Percentiles rank a stretch among this genome's conserved stretches.
These are phyloP conservation scores for Paracyclopina nana DNA, from an alignment of 1,140 invertebrate genomes.

Conservation along the genomic window DNA sequence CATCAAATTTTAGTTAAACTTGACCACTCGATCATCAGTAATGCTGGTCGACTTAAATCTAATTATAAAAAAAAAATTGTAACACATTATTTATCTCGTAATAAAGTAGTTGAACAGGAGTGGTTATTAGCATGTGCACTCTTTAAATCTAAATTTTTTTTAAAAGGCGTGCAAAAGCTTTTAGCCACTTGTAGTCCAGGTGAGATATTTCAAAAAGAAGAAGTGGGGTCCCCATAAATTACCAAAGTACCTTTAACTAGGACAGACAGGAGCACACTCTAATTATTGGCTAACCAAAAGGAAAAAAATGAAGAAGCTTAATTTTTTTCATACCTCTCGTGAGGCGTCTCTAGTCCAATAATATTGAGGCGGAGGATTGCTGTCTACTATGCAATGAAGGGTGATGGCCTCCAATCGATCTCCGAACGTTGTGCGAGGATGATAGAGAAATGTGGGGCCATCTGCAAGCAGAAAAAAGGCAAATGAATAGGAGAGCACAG, in stretches of 20 bases:
- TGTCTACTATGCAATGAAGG: slow-evolving; percentile 5
- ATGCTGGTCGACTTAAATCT: too few relatives aligned
- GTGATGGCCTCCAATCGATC: neutral
- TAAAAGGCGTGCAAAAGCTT: too few relatives aligned
- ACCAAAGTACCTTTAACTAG: neutral
- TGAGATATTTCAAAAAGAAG: neutral
- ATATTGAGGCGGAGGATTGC: slow-evolving; percentile 13
- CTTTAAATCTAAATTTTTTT: too few relatives aligned
- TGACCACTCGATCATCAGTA: too few relatives aligned
- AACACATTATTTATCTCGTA: too few relatives aligned
- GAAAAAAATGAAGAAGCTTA: neutral
- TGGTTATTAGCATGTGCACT: too few relatives aligned
- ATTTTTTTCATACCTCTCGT: slow-evolving; percentile 1
- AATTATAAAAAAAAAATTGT: too few relatives aligned
- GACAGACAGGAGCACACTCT: too few relatives aligned
- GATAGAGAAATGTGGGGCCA: neutral
- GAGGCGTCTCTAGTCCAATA: slow-evolving; percentile 10
- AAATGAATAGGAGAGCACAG: neutral
- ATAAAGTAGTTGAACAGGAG: too few relatives aligned
- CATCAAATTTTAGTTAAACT: too few relatives aligned
- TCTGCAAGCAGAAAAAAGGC: slow-evolving; percentile 8
- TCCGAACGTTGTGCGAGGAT: neutral
- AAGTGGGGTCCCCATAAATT: neutral
- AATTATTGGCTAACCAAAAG: too few relatives aligned
- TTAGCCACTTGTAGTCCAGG: neutral